Evolutionary conservation across 2,113 vertebrate species (phyloP).

Genomic region (Euleptes europaea): DNA sequence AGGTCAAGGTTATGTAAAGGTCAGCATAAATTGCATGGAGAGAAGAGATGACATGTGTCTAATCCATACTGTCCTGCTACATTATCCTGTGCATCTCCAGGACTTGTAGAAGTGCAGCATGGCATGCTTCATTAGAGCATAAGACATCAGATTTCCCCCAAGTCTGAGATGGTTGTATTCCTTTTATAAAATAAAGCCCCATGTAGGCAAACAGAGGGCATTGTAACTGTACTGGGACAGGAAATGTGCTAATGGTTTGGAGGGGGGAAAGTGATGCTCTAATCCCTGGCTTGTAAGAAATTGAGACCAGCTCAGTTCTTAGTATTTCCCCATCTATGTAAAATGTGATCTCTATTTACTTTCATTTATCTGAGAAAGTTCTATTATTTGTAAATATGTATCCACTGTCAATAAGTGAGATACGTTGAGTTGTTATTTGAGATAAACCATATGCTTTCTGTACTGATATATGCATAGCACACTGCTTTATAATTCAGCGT

Average conservation of each 20-base stretch:
- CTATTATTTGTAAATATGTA: background rate
- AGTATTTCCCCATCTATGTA: background rate
- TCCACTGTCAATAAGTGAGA: background rate
- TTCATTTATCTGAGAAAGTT: background rate
- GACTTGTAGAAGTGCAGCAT: constrained; percentile 13
- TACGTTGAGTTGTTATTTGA: too few species aligned
- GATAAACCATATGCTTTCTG: too few species aligned
- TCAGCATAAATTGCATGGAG: accelerated
- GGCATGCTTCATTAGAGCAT: background rate
- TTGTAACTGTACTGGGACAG: constrained; percentile 23
- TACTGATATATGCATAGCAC: too few species aligned
- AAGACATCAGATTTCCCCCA: background rate
- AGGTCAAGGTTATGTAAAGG: background rate
- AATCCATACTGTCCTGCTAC: background rate
- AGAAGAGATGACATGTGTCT: background rate
- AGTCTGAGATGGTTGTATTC: background rate
- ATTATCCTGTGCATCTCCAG: background rate
- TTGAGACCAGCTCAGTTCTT: background rate
- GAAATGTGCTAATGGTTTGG: constrained; percentile 18
- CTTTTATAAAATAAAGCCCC: accelerated
- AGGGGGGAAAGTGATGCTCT: background rate
- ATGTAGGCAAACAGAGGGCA: accelerated
- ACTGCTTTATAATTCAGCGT: too few species aligned
- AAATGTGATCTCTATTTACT: background rate
- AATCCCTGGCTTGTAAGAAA: accelerated